A percentile compares a stretch with the other conserved stretches of the same genome.
phyloP scores from a whole-genome alignment of 2,888 invertebrate species.

The Melanchra persicariae region DNA sequence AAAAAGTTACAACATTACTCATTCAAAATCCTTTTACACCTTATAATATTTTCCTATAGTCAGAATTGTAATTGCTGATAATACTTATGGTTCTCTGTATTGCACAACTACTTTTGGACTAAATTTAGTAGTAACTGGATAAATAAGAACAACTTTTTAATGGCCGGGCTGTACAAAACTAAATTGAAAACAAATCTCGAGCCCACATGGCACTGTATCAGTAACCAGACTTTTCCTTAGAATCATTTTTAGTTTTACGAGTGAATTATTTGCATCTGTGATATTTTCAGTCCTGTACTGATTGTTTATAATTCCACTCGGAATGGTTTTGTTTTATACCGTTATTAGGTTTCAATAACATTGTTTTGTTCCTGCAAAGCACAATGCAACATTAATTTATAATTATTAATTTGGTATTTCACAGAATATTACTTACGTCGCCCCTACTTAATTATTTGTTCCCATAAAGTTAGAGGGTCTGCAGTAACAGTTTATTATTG shows the following conservation, averaged over 20 bases:
- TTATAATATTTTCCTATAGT: neutral
- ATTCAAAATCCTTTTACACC: constrained; percentile 2
- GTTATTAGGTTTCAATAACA: constrained; percentile 66
- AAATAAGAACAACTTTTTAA: neutral
- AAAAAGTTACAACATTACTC: neutral
- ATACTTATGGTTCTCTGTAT: neutral
- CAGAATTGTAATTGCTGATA: constrained; percentile 1
- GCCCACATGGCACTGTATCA: constrained; percentile 52
- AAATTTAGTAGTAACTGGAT: constrained; percentile 14
- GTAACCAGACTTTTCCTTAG: constrained; percentile 39
- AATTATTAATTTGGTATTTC: constrained; percentile 68
- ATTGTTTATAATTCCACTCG: constrained; percentile 83
- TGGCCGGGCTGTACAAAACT: constrained; percentile 54
- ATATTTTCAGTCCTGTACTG: constrained; percentile 87
- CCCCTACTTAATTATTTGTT: constrained; percentile 85
- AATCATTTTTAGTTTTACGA: constrained; percentile 58
- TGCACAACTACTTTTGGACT: neutral
- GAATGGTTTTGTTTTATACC: constrained; percentile 58
- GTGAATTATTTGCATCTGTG: constrained; percentile 86
- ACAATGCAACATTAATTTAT: constrained; percentile 71
- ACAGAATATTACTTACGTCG: constrained; percentile 70
- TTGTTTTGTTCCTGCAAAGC: constrained; percentile 70
- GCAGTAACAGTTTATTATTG: constrained; percentile 56
- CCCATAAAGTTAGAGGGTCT: constrained; percentile 79
- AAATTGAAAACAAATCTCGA: constrained; percentile 55